A percentile compares a stretch with the other conserved stretches of the same genome.
Evolutionary conservation across 1,140 invertebrate species (phyloP).

Genomic region (Bombus terrestris): DNA sequence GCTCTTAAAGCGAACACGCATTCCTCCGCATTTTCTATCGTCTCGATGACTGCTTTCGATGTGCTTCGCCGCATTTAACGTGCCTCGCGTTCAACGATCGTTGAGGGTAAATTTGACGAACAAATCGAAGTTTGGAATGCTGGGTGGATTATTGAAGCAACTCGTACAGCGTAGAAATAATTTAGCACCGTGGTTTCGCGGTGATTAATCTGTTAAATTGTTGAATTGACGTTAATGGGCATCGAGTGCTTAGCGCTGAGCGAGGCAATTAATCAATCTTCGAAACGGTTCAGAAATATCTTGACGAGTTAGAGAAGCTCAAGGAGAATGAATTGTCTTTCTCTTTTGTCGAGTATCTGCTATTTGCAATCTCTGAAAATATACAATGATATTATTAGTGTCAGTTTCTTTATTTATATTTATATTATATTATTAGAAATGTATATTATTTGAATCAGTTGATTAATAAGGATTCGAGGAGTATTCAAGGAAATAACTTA

Average conservation of each 20-base stretch:
- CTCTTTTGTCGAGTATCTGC: not conserved
- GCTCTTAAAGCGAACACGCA: conserved; percentile 2
- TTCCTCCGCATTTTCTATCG: not conserved
- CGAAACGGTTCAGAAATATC: too few species aligned
- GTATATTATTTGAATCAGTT: too few species aligned
- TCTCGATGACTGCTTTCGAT: not conserved
- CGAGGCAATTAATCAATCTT: conserved; percentile 16
- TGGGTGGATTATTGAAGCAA: not conserved
- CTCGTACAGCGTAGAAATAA: not conserved
- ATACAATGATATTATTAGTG: too few species aligned
- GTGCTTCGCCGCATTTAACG: not conserved
- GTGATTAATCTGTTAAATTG: conserved; percentile 21
- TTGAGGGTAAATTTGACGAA: not conserved
- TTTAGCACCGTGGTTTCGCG: not conserved
- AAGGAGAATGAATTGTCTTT: not conserved
- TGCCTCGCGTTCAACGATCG: not conserved
- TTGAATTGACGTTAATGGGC: conserved; percentile 24
- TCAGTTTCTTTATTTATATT: too few species aligned
- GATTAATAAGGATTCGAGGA: too few species aligned
- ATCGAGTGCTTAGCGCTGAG: not conserved
- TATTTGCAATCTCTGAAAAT: too few species aligned
- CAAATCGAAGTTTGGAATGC: not conserved
- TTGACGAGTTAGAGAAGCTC: too few species aligned
- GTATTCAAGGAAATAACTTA: too few species aligned
- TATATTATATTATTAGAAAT: too few species aligned